phyloP scores from a whole-genome alignment of 2,113 vertebrate species.

The Etia nguti region DNA sequence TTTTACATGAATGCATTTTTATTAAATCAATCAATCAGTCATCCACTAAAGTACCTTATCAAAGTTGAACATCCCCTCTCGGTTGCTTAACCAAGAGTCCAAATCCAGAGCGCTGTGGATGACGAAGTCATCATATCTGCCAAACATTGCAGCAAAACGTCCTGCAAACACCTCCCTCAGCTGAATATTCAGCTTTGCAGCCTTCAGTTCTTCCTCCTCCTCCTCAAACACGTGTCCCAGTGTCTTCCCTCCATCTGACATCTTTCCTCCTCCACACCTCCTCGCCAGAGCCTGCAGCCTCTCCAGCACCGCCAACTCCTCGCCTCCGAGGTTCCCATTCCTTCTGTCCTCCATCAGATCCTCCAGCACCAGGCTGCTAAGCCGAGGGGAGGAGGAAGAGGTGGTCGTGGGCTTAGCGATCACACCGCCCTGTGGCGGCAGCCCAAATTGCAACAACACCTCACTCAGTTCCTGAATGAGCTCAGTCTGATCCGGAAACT shows the following conservation, averaged over 20 bases:
- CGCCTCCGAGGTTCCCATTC: constrained; percentile 86
- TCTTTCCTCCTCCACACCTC: constrained; percentile 59
- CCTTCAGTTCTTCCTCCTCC: constrained; percentile 82
- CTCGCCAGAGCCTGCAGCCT: constrained; percentile 87
- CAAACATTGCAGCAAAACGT: constrained; percentile 89
- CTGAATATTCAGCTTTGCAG: constrained; percentile 87
- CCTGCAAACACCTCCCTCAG: constrained; percentile 91
- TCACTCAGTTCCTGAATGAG: constrained; percentile 91
- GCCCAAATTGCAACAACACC: constrained; percentile 82
- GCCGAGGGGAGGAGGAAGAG: constrained; percentile 67
- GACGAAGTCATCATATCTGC: constrained; percentile 91
- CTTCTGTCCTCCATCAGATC: constrained; percentile 89
- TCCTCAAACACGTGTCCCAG: constrained; percentile 63
- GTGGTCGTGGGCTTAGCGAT: constrained; percentile 71
- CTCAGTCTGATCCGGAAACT: constrained; percentile 88
- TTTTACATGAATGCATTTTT: background rate
- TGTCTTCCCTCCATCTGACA: constrained; percentile 32
- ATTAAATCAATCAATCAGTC: background rate
- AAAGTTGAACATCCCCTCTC: constrained; percentile 92
- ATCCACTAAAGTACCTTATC: constrained; percentile 83
- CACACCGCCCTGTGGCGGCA: constrained; percentile 74
- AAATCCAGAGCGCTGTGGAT: constrained; percentile 87
- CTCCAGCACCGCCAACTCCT: constrained; percentile 82
- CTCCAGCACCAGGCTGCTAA: constrained; percentile 80
- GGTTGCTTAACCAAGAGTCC: constrained; percentile 92